Conservation (phyloP, 1,140 invertebrate species). For the Calycopis cecrops region DNA sequence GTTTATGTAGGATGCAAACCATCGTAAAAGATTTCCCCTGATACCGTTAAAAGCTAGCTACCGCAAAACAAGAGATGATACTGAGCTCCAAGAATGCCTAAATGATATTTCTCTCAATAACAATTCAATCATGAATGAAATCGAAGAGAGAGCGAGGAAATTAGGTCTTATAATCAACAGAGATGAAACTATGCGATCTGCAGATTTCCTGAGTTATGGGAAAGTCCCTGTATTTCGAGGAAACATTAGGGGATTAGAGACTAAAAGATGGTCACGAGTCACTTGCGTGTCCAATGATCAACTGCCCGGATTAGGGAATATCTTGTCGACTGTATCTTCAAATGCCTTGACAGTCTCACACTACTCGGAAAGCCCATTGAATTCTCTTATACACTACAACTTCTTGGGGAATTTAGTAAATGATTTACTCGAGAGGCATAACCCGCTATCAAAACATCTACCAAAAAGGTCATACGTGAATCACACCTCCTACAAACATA, state of each 20-base stretch:
- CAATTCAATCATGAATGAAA: slow-evolving; percentile 1
- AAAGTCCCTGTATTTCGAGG: slow-evolving; percentile 15
- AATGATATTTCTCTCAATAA: neutral
- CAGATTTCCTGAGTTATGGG: slow-evolving; percentile 16
- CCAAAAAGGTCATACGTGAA: too few species aligned
- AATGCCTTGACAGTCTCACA: slow-evolving; percentile 17
- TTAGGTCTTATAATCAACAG: slow-evolving; percentile 13
- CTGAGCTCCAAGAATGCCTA: too few species aligned
- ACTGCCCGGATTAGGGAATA: slow-evolving; percentile 7
- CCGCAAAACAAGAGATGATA: too few species aligned
- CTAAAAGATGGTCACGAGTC: slow-evolving; percentile 18
- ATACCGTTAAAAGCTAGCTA: too few species aligned
- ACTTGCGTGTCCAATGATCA: slow-evolving; percentile 19
- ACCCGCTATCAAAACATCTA: too few species aligned
- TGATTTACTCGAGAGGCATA: too few species aligned
- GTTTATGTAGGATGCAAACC: too few species aligned
- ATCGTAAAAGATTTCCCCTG: too few species aligned
- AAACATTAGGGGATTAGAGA: slow-evolving; percentile 10
- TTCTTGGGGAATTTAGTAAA: too few species aligned
- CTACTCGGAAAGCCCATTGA: slow-evolving; percentile 1
- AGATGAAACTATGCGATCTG: slow-evolving; percentile 15
- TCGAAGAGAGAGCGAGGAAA: neutral
- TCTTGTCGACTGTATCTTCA: slow-evolving; percentile 11
- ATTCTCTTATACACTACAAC: too few species aligned
- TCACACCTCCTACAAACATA: too few species aligned